Evolutionary conservation across 1,140 invertebrate species (phyloP).

Genomic region (Hydropsyche tenuis): DNA sequence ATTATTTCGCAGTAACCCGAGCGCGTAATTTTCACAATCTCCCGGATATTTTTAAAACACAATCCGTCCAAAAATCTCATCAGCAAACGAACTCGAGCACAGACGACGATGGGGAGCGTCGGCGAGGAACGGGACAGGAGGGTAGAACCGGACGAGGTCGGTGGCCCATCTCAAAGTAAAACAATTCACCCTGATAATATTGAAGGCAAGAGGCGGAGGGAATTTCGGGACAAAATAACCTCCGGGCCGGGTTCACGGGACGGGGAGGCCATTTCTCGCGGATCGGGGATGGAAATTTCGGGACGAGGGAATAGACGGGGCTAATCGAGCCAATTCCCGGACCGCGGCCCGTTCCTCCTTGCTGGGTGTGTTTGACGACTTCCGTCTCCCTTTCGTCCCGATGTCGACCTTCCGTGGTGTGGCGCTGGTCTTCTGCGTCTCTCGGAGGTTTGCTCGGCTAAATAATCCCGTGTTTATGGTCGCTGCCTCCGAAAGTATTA

Average conservation of each 20-base stretch:
- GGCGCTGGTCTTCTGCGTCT: not conserved
- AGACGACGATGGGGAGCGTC: not conserved
- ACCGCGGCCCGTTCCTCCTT: not conserved
- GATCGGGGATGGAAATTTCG: not conserved
- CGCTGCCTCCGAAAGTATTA: slow-evolving; percentile 15
- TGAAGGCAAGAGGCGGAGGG: not conserved
- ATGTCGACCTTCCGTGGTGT: not conserved
- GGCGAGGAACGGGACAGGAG: not conserved
- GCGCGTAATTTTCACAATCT: not conserved
- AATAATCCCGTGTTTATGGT: slow-evolving; percentile 33
- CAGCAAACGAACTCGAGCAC: not conserved
- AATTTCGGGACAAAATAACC: slow-evolving; percentile 21
- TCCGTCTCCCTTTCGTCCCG: slow-evolving; percentile 16
- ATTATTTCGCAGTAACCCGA: not conserved
- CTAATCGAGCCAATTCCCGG: slow-evolving; percentile 33
- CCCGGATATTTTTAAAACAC: not conserved
- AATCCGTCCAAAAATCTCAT: too few relatives aligned
- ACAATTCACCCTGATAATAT: slow-evolving; percentile 34
- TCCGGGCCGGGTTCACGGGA: not conserved
- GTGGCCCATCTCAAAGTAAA: slow-evolving; percentile 29
- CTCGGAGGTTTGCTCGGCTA: slow-evolving; percentile 19
- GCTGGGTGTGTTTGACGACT: slow-evolving; percentile 23
- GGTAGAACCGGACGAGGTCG: not conserved
- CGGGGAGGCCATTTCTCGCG: slow-evolving; percentile 14
- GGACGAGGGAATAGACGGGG: slow-evolving; percentile 1